A percentile compares a stretch with the other conserved stretches of the same genome.
These are phyloP conservation scores for Hydropsyche tenuis DNA, from an alignment of 1,140 invertebrate species.

Conservation along the genomic window DNA sequence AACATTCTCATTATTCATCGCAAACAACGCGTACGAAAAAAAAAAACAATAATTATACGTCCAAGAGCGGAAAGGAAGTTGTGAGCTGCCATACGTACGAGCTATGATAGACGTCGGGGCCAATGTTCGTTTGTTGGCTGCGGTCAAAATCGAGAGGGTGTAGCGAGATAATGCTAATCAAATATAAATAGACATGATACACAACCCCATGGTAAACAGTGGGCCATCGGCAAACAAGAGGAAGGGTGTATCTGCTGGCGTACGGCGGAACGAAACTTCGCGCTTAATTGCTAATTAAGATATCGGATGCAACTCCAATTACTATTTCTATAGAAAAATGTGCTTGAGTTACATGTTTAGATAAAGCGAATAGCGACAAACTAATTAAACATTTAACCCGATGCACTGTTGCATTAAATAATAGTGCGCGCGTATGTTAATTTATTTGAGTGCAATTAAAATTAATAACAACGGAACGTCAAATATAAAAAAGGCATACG, in stretches of 20 bases:
- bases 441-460: no score
- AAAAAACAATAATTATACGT: no score
- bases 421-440: no score
- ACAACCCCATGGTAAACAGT: conserved; percentile 32
- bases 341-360: background rate
- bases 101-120: no score
- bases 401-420: no score
- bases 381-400: no score
- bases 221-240: conserved; percentile 13
- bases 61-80: no score
- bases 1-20: no score
- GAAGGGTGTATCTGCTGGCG: background rate
- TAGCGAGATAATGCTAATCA: conserved; percentile 38
- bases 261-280: conserved; percentile 18
- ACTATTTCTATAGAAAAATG: background rate
- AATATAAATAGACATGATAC: conserved; percentile 46
- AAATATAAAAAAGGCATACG: no score
- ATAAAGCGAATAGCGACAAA: background rate
- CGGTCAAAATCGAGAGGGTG: conserved; percentile 28
- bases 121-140: conserved; percentile 16
- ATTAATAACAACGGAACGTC: no score
- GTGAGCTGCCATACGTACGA: no score
- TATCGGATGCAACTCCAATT: conserved; percentile 4
- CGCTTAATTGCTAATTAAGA: conserved; percentile 32
- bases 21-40: no score